Conservation (phyloP, 2,113 vertebrate species). For the Jaculus jaculus region DNA sequence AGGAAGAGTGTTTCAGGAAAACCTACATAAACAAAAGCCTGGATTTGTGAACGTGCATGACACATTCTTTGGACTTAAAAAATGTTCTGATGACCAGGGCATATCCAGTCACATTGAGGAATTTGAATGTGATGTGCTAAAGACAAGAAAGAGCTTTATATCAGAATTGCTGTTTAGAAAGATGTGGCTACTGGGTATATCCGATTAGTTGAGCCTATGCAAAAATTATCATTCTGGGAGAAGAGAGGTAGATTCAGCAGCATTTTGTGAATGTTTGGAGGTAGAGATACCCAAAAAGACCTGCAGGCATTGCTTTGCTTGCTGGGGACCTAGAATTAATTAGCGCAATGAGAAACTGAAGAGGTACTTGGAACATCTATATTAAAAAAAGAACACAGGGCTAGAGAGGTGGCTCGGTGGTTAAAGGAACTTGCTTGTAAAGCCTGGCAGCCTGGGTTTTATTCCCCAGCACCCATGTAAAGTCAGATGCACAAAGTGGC, state of each 20-base stretch:
- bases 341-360: neutral
- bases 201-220: neutral
- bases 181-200: neutral
- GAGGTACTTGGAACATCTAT: neutral
- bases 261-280: neutral
- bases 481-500: no score
- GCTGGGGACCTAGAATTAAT: neutral
- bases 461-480: no score
- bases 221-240: neutral
- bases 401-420: no score
- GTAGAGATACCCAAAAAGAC: neutral
- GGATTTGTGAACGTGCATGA: neutral
- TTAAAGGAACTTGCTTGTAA: no score
- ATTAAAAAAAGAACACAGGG: no score
- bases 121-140: neutral
- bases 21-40: neutral
- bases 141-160: neutral
- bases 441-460: no score
- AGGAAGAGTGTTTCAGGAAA: neutral
- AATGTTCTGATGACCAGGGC: neutral
- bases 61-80: neutral
- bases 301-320: neutral
- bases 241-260: neutral
- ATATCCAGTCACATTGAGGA: neutral
- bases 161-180: neutral